Evolutionary conservation across 2,797 vertebrate genomes (phyloP), one percentile per base, ranked within the genome.

Genomic region (Ctenosaura bakeri): DNA sequence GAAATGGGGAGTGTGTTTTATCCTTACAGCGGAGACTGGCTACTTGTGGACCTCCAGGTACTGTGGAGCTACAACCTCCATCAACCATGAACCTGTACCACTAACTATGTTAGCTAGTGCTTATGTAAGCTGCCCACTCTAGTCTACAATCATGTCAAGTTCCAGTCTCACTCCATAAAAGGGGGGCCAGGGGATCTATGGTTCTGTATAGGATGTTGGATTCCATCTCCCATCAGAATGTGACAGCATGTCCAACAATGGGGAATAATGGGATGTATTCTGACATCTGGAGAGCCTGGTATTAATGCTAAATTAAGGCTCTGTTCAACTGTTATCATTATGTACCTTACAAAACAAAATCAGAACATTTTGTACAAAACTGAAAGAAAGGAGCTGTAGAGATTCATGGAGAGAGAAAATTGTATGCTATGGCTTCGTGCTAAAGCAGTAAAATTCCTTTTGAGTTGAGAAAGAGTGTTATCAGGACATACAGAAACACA

Each of bases 231-330:
- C 79, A 74, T 20, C 73, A 32, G n/a, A 29, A 1, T 74, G 73
- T 74, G 73, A 16, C n/a, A 74, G 16, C n/a, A 66, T 83, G 13
- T 38, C 38, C 22, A 83, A 56, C 62, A 38, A 2, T 62, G 59
- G 66, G 24, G 24, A 22, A 83, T 1, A 3, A 64, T 38, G 52
- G 32, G 52, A 56, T 83, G 35, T 42, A 38, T 35, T 29, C 56
- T 7, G n/a, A 38, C 13, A 83, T 66, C 64, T 66, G 64, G 24
- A 66, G 22, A 24, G 64, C 22, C 22, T 66, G 24, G 91, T 94
- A 91, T 88, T 92, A 93, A 84, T 69, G 84, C 84, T 93, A 8
- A 92, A 92, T 62, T 73, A 52, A 66, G 32, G 26, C 8, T 94
- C 10, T 90, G 35, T 89, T 94, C 83, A 88, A 73, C 16, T 50